phyloP scores from a whole-genome alignment of 2,888 invertebrate species.

The Plusia festucae region DNA sequence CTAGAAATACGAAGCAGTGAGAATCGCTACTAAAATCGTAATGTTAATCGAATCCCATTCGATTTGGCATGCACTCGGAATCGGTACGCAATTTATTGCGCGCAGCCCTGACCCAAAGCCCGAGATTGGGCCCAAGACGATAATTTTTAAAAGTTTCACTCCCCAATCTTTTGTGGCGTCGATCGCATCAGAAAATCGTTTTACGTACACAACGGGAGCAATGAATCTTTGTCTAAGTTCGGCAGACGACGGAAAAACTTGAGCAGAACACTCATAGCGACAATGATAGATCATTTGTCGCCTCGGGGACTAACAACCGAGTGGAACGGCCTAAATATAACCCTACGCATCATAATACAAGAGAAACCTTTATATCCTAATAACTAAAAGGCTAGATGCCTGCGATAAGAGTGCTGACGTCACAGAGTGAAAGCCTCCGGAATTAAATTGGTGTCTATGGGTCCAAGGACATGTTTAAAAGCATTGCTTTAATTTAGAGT shows the following conservation, averaged over 20 bases:
- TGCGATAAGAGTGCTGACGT: slow-evolving; percentile 48
- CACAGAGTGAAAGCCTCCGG: slow-evolving; percentile 50
- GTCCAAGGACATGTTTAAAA: slow-evolving; percentile 43
- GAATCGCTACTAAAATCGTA: slow-evolving; percentile 23
- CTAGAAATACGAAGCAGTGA: slow-evolving; percentile 20
- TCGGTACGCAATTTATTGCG: slow-evolving; percentile 56
- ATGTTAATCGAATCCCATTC: slow-evolving; percentile 48
- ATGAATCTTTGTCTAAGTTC: slow-evolving; percentile 73
- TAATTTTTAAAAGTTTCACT: slow-evolving; percentile 66
- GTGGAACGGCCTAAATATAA: slow-evolving; percentile 30
- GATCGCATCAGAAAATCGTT: slow-evolving; percentile 63
- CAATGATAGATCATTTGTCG: slow-evolving; percentile 55
- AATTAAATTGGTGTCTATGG: slow-evolving; percentile 45
- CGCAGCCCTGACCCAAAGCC: slow-evolving; percentile 49
- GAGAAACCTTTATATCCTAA: slow-evolving; percentile 32
- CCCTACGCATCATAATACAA: slow-evolving; percentile 39
- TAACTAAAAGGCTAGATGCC: slow-evolving; percentile 35
- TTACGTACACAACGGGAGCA: slow-evolving; percentile 64
- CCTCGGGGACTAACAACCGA: slow-evolving; percentile 37
- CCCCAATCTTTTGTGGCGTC: slow-evolving; percentile 52
- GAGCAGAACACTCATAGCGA: slow-evolving; percentile 45
- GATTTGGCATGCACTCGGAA: slow-evolving; percentile 56
- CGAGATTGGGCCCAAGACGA: slow-evolving; percentile 60
- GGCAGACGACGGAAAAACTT: slow-evolving; percentile 67
- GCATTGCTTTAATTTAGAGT: slow-evolving; percentile 16